Evolutionary conservation across 2,888 invertebrate species (phyloP).

Genomic region (Drosophila acutilabella): DNA sequence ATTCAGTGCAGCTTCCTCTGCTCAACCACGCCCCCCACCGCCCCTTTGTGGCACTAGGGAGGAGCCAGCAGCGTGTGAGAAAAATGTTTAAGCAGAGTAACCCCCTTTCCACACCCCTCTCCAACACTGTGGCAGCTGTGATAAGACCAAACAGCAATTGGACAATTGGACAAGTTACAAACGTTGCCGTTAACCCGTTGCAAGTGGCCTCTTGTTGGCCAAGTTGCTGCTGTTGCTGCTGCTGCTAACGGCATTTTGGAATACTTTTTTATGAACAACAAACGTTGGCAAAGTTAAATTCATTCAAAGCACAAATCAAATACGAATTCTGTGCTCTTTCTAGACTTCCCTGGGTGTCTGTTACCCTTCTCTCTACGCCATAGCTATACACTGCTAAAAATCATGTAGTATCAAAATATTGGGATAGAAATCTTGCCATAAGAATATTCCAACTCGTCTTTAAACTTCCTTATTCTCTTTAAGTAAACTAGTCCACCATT

Average conservation of each 20-base stretch:
- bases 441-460: no score
- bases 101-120: background rate
- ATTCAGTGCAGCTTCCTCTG: constrained; percentile 46
- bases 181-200: constrained; percentile 65
- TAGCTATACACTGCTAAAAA: background rate
- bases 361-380: background rate
- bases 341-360: background rate
- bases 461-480: no score
- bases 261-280: constrained; percentile 31
- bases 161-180: constrained; percentile 71
- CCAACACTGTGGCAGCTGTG: constrained; percentile 31
- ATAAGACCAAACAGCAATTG: constrained; percentile 50
- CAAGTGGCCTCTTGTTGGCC: constrained; percentile 13
- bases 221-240: constrained; percentile 17
- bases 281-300: constrained; percentile 56
- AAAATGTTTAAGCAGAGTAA: constrained; percentile 52
- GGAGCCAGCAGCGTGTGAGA: constrained; percentile 48
- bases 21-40: background rate
- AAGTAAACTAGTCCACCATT: no score
- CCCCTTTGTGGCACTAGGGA: background rate
- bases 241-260: constrained; percentile 33
- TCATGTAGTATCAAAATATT: no score
- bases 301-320: constrained; percentile 72
- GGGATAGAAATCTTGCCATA: no score
- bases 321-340: constrained; percentile 3